Base-by-base conservation (phyloP, 2,888 invertebrate species). In the Macrosoma leucophasiata region DNA sequence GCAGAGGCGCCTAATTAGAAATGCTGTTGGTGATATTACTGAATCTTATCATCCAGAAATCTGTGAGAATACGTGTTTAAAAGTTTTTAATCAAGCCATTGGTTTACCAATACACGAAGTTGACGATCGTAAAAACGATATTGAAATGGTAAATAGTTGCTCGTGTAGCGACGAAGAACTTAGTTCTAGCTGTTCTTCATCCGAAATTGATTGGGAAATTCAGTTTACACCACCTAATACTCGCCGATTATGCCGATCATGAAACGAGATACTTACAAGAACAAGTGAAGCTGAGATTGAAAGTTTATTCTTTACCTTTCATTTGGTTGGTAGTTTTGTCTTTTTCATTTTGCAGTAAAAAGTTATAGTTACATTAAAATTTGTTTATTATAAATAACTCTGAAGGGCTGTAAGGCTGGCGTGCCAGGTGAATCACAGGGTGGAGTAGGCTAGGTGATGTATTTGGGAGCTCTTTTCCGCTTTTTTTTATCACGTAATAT, bases 121-220 rank as follows among this genome's bases (percentile, higher is more conserved):
- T 30, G 58, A 58, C 53, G 53, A 19, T 50, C 30, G 6, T 58
- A 53, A 3, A 10, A 17, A 13, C 2, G 23, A 30, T 22, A 14
- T 8, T 13, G 46, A 51, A 2, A 47, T 47, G 14, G 43, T 44
- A 2, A 49, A 54, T 1, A 34, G 55, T 33, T 69, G 58, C 40
- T 65, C 62, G 1, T 62, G 57, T 43, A 53, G 55, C 4, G 60
- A 62, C n/a, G 51, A 58, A 2, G 55, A 59, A 19, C 32, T 48
- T 2, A 60, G 50, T 23, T 67, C 76, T 2, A 60, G 62, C n/a
- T 62, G 58, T 24, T 66, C 65, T 33, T 78, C 76, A 1, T 50
- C 75, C 19, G 74, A 72, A 33, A 45, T 75, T 1, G 72, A 82
- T 39, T 82, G 79, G 79, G 79, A 79, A 43, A 59, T 82, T 29